Evolutionary conservation across 2,113 vertebrate genomes (phyloP), one percentile per base, ranked within the genome.

Genomic region (Verasper variegatus): DNA sequence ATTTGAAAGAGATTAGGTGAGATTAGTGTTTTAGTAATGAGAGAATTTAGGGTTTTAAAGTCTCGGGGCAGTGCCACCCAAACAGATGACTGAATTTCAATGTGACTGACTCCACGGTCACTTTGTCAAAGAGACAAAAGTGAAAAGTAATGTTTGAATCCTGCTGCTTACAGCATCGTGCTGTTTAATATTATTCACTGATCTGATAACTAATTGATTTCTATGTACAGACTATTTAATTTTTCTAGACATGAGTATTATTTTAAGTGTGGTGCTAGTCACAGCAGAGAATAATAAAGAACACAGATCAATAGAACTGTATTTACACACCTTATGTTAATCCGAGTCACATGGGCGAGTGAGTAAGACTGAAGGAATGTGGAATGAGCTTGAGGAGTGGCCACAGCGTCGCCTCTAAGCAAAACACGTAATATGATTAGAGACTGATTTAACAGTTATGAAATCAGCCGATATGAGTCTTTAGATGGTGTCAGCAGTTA

Each of bases 261-360:
- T 2, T 52, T 0, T 14, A 23, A 40, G 6, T 42, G 4, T 31
- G 42, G 11, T 0, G 23, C 24, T 59, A 27, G 18, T 42, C 47
- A 40, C 14, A 49, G 11, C 4, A 11, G 2, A 20, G 14, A 56
- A 20, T 51, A 64, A 58, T 24, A 21, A 9, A 55, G 18, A 68
- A 60, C 54, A 67, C 68, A 35, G 61, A 58, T 76, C 21, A 61
- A 40, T 21, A 74, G 42, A n/a, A 61, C 55, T 69, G 26, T 74
- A 18, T 70, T 68, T n/a, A 57, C 18, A 79, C 81, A 75, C 2
- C 0, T 14, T n/a, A 52, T 80, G 24, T 59, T 90, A 89, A 87
- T 86, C 86, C 78, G 59, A 71, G 78, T 86, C 88, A 90, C 89
- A 83, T 83, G 89, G 54, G 68, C 20, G 12, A 20, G 56, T 68